Evolutionary conservation across 2,888 invertebrate genomes (phyloP), one percentile per base, ranked within the genome.

Genomic region (Andrena praecox): DNA sequence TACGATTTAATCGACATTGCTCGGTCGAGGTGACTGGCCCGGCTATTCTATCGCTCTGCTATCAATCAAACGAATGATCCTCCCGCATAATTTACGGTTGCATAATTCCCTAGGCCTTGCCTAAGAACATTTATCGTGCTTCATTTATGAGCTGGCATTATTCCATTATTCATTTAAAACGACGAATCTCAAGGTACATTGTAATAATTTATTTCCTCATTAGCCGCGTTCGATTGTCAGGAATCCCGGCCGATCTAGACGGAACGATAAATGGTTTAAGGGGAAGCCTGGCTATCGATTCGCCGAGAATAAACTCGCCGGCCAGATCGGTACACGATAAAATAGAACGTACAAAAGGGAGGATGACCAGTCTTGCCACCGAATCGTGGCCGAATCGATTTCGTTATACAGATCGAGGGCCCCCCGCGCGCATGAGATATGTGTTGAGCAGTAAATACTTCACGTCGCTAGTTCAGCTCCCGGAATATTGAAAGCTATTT

Each of bases 371-470:
- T 35, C 60, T 56, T 48, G 74, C 62, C 77, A 54, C 62, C 67
- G 78, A 83, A 88, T 87, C 82, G 77, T 69, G 68, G 56, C 27
- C 80, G 82, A 85, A 89, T 89, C 90, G 89, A 89, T 90, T 88
- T 84, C 84, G 85, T 90, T 89, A 85, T 87, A 86, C 84, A 86
- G 84, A 89, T 89, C 71, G 78, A 66, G 69, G 75, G 72, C 80
- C 87, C 80, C 87, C 83, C 85, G 66, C 60, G 80, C 78, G 85
- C 84, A 86, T 85, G 87, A 89, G 31, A 35, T 56, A 52, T 85
- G 87, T 85, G 86, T 79, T 80, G 84, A 79, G 76, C 87, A 87
- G 85, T 88, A 89, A 89, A 90, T 90, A 90, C 87, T 89, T 88
- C 88, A 86, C 89, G 89, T 83, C 83, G 80, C 80, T 69, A 50